Percentiles rank a stretch among this genome's conserved stretches.
Conservation (phyloP, 2,113 vertebrate species). For the Vireo altiloquus region DNA sequence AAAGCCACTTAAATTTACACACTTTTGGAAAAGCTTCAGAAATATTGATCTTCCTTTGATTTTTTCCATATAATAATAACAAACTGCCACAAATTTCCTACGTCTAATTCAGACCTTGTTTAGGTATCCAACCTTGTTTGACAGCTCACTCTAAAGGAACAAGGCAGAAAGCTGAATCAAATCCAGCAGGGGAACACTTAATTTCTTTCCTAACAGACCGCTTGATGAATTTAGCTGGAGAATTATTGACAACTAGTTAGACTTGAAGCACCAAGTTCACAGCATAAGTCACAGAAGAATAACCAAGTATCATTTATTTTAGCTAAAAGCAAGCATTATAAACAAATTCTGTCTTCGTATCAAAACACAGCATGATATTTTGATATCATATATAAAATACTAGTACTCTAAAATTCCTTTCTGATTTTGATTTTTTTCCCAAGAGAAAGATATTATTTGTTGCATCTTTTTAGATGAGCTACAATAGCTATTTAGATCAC, state of each 20-base stretch:
- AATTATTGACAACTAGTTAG: neutral
- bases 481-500: neutral
- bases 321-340: neutral
- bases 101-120: neutral
- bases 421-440: neutral
- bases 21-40: neutral
- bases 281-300: neutral
- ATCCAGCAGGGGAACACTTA: neutral
- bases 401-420: neutral
- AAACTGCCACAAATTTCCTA: neutral
- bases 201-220: neutral
- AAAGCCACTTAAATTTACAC: rapidly evolving
- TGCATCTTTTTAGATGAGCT: neutral
- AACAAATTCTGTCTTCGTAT: neutral
- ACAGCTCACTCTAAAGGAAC: neutral
- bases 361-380: neutral
- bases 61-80: neutral
- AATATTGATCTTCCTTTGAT: neutral
- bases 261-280: neutral
- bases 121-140: neutral
- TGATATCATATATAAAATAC: neutral
- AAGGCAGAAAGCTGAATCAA: neutral
- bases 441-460: neutral
- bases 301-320: neutral
- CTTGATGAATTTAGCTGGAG: neutral